A percentile compares a stretch with the other conserved stretches of the same genome.
phyloP scores from a whole-genome alignment of 2,113 vertebrate genomes.

The Ammodytes dubius region DNA sequence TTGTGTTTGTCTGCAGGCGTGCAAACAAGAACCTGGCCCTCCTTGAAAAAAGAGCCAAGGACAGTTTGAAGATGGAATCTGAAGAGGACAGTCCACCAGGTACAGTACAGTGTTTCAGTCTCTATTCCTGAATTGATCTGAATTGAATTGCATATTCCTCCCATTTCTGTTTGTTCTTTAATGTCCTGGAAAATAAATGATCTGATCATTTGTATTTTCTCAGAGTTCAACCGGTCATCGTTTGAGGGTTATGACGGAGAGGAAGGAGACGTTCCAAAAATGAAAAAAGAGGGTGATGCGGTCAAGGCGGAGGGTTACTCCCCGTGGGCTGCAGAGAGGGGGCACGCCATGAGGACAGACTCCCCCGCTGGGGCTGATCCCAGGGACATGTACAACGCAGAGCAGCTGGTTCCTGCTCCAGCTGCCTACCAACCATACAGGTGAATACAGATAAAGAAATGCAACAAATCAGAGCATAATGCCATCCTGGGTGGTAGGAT shows the following conservation, averaged over 20 bases:
- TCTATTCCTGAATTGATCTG: too few relatives aligned
- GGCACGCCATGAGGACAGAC: constrained; percentile 70
- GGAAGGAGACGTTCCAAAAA: constrained; percentile 72
- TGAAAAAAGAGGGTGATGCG: constrained; percentile 54
- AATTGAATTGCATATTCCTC: too few relatives aligned
- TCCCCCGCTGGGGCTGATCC: constrained; percentile 79
- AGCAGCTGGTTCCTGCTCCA: constrained; percentile 87
- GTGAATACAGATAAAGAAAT: constrained; percentile 67
- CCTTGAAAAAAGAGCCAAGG: constrained; percentile 75
- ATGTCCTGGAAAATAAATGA: not conserved
- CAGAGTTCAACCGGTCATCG: constrained; percentile 77
- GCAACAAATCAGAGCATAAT: not conserved
- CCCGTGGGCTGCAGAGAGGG: constrained; percentile 86
- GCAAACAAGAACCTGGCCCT: constrained; percentile 71
- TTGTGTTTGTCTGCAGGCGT: constrained; percentile 66
- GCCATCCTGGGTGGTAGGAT: not conserved
- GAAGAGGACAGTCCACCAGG: constrained; percentile 79
- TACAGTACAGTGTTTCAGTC: constrained; percentile 16
- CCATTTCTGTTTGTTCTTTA: not conserved
- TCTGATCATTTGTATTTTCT: not conserved
- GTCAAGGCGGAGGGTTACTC: constrained; percentile 86
- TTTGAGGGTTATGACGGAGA: constrained; percentile 79
- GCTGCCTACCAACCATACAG: constrained; percentile 86
- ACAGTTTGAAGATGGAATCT: constrained; percentile 58
- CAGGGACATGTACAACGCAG: constrained; percentile 84